phyloP scores from a whole-genome alignment of 2,113 vertebrate species.

The Sprattus sprattus region DNA sequence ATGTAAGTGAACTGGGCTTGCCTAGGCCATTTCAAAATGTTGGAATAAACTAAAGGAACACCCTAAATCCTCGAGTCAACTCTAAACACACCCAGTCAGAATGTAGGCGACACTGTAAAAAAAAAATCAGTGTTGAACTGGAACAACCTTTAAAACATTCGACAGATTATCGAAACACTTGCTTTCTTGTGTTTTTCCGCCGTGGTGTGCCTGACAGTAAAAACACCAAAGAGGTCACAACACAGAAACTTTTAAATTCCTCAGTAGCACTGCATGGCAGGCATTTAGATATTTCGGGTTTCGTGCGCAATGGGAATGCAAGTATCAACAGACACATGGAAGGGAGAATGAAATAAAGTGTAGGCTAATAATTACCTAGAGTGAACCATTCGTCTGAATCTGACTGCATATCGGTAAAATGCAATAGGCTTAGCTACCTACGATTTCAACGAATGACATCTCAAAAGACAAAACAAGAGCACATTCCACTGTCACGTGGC shows the following conservation, averaged over 20 bases:
- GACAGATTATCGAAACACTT: not conserved
- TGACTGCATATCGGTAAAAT: not conserved
- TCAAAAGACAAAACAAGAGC: not conserved
- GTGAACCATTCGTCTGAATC: not conserved
- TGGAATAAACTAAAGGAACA: not conserved
- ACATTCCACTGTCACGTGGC: not conserved
- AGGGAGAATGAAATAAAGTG: not conserved
- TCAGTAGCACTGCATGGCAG: not conserved
- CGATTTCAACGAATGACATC: not conserved
- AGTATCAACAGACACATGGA: not conserved
- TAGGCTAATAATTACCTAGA: not conserved
- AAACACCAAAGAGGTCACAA: not conserved
- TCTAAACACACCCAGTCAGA: not conserved
- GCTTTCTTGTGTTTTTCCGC: not conserved
- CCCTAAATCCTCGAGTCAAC: too few species aligned
- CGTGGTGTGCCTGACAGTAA: not conserved
- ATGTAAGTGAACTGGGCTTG: not conserved
- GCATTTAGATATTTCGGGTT: not conserved
- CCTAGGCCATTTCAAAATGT: not conserved
- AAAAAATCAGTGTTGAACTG: not conserved
- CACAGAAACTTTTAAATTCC: not conserved
- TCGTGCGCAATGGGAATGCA: not conserved
- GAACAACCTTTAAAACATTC: not conserved
- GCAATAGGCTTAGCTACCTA: not conserved
- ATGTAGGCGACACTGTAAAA: not conserved